Evolutionary conservation across 2,113 vertebrate genomes (phyloP).

Genomic region (Pantherophis guttatus): DNA sequence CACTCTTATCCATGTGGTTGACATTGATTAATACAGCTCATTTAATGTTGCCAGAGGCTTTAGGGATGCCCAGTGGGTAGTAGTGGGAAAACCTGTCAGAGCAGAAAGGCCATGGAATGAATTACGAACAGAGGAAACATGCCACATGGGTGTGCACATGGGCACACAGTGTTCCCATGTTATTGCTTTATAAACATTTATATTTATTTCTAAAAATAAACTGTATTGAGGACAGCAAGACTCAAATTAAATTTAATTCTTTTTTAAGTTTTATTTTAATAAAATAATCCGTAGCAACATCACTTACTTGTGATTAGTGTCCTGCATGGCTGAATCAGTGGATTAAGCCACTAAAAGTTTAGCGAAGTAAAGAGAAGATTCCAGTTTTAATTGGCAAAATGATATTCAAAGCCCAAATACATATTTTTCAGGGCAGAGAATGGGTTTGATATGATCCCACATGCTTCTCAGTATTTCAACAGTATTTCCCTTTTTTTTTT

Average conservation of each 20-base stretch:
- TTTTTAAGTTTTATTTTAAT: background rate
- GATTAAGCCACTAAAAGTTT: background rate
- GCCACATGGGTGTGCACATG: background rate
- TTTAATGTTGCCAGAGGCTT: conserved; percentile 8
- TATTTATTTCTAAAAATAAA: background rate
- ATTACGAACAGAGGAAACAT: background rate
- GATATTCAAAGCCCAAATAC: background rate
- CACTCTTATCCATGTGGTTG: conserved; percentile 9
- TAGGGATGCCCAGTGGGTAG: background rate
- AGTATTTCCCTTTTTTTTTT: background rate
- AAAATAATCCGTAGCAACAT: conserved; percentile 8
- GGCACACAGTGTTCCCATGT: background rate
- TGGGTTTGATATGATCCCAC: background rate
- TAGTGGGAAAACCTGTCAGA: background rate
- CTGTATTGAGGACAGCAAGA: background rate
- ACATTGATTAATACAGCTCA: conserved; percentile 20
- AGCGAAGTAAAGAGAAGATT: background rate
- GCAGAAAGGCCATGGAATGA: conserved; percentile 15
- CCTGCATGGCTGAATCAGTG: background rate
- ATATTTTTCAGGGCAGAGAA: background rate
- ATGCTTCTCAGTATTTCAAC: background rate
- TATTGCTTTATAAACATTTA: background rate
- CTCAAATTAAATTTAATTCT: background rate
- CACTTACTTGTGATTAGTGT: conserved; percentile 18
- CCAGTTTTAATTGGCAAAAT: background rate